These are phyloP conservation scores for Poeciliopsis gracilis DNA, from an alignment of 2,797 vertebrate genomes.

Conservation along the genomic window DNA sequence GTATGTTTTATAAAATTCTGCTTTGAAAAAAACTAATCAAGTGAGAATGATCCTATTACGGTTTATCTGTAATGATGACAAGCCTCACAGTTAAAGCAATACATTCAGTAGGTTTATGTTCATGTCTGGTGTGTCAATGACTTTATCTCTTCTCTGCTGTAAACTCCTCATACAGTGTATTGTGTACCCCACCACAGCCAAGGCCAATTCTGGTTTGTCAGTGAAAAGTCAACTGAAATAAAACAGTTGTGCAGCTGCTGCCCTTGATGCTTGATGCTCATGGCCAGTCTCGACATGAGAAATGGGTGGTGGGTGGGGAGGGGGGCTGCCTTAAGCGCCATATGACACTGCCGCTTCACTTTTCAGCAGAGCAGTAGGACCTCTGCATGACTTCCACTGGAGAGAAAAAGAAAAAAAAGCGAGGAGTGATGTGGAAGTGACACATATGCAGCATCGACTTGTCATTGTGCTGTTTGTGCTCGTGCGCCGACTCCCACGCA, in stretches of 20 bases:
- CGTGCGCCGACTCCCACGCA: constrained; percentile 9
- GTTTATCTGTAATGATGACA: constrained; percentile 39
- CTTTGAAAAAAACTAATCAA: constrained; percentile 57
- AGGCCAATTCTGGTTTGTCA: constrained; percentile 52
- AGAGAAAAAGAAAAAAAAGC: constrained; percentile 40
- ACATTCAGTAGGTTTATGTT: constrained; percentile 65
- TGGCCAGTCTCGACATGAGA: constrained; percentile 38
- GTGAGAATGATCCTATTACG: constrained; percentile 56
- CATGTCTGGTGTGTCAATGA: constrained; percentile 62
- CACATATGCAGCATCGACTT: constrained; percentile 58
- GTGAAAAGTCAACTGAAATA: constrained; percentile 43
- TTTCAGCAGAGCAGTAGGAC: constrained; percentile 35
- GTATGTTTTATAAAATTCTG: constrained; percentile 47
- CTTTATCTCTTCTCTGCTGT: constrained; percentile 69
- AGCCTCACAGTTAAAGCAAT: constrained; percentile 77
- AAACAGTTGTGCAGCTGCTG: constrained; percentile 29
- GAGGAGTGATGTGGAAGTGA: constrained; percentile 53
- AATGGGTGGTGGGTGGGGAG: constrained; percentile 7
- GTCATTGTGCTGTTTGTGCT: constrained; percentile 54
- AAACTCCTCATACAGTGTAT: constrained; percentile 57
- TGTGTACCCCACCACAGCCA: constrained; percentile 49
- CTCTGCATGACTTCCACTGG: constrained; percentile 56
- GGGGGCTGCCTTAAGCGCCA: constrained; percentile 45
- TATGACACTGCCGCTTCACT: constrained; percentile 53
- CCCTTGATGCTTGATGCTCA: constrained; percentile 56